phyloP scores from a whole-genome alignment of 2,113 vertebrate species.

The Tetrao urogallus region DNA sequence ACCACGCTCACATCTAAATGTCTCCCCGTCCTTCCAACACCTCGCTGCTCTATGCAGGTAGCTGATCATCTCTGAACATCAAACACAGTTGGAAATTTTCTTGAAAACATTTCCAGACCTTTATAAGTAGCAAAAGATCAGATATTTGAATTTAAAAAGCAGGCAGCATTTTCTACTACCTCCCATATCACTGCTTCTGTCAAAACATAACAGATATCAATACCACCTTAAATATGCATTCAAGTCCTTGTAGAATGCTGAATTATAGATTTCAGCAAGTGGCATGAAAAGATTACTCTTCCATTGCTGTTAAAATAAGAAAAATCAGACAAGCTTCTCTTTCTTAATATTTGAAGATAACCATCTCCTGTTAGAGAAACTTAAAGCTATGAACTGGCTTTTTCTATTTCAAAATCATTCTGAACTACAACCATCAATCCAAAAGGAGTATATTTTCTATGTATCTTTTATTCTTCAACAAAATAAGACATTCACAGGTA shows the following conservation, averaged over 20 bases:
- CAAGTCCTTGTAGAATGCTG: neutral
- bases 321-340: conserved; percentile 30
- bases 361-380: conserved; percentile 27
- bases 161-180: conserved; percentile 13
- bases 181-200: neutral
- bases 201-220: neutral
- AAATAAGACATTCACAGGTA: neutral
- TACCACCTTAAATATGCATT: conserved; percentile 32
- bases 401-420: conserved; percentile 46
- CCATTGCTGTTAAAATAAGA: conserved; percentile 23
- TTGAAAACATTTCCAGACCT: neutral
- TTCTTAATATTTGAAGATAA: conserved; percentile 59
- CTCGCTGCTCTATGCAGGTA: neutral
- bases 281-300: conserved; percentile 33
- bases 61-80: neutral
- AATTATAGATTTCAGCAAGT: conserved; percentile 46
- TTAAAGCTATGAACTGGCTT: conserved; percentile 50
- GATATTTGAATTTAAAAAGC: neutral
- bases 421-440: neutral
- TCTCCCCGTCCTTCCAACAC: neutral
- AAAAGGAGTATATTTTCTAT: conserved; percentile 18
- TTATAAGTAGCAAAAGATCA: neutral
- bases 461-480: conserved; percentile 31
- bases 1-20: neutral
- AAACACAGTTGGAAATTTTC: neutral